Evolutionary conservation across 2,888 invertebrate species (phyloP).

Genomic region (Lepidocyrtoides sp.): DNA sequence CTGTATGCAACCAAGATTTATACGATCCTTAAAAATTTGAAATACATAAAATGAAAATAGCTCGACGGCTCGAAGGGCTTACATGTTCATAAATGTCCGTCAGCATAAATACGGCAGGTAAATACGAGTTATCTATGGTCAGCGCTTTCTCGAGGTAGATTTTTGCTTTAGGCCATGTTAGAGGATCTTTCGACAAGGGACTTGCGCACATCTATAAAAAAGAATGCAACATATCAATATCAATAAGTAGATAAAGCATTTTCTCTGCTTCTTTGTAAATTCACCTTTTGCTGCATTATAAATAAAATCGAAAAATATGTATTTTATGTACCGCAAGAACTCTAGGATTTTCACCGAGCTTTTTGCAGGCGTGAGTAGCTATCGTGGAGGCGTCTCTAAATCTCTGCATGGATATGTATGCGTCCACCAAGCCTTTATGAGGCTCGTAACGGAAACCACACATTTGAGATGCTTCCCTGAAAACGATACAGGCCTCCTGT

Average conservation of each 20-base stretch:
- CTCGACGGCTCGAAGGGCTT: no score
- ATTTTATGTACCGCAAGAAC: conserved; percentile 90
- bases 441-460: conserved; percentile 91
- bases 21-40: no score
- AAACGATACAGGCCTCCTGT: conserved; percentile 90
- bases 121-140: conserved; percentile 90
- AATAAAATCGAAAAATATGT: not conserved
- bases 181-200: conserved; percentile 91
- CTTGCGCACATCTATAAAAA: conserved; percentile 91
- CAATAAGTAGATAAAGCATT: no score
- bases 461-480: conserved; percentile 89
- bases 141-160: conserved; percentile 92
- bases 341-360: conserved; percentile 91
- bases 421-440: conserved; percentile 92
- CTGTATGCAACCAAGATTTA: not conserved
- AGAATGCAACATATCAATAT: not conserved
- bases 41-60: no score
- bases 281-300: no score
- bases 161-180: conserved; percentile 89
- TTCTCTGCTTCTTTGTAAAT: no score
- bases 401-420: conserved; percentile 90
- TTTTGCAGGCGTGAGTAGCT: conserved; percentile 91
- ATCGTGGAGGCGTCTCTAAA: conserved; percentile 91
- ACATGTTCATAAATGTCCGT: conserved; percentile 90
- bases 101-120: conserved; percentile 91